phyloP scores from a whole-genome alignment of 2,113 vertebrate species.

The Urocynchramus pylzowi region DNA sequence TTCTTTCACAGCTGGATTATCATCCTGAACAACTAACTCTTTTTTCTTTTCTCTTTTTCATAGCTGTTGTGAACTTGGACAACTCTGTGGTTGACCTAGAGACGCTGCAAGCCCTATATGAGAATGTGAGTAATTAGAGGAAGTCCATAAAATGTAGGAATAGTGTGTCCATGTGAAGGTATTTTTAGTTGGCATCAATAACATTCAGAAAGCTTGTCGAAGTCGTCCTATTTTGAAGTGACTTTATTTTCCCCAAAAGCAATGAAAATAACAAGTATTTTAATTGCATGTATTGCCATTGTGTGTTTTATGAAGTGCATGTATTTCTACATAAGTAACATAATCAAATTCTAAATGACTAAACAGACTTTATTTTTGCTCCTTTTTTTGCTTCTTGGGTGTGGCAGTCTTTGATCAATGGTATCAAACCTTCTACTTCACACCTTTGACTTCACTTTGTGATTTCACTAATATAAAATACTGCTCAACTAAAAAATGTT shows the following conservation, averaged over 20 bases:
- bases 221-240: background rate
- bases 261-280: background rate
- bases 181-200: background rate
- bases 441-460: background rate
- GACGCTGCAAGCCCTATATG: constrained; percentile 95
- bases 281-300: background rate
- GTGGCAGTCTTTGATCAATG: background rate
- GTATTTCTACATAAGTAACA: background rate
- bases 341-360: background rate
- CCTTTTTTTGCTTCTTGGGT: background rate
- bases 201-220: background rate
- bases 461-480: background rate
- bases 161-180: background rate
- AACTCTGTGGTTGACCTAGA: constrained; percentile 95
- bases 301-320: background rate
- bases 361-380: background rate
- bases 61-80: constrained; percentile 95
- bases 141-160: background rate
- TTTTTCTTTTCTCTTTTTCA: background rate
- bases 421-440: background rate
- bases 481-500: background rate
- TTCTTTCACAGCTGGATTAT: constrained; percentile 39
- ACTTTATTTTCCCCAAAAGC: background rate
- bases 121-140: constrained; percentile 88
- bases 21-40: constrained; percentile 48